Conservation (phyloP, 2,797 vertebrate species). For the Austrolebias charrua region DNA sequence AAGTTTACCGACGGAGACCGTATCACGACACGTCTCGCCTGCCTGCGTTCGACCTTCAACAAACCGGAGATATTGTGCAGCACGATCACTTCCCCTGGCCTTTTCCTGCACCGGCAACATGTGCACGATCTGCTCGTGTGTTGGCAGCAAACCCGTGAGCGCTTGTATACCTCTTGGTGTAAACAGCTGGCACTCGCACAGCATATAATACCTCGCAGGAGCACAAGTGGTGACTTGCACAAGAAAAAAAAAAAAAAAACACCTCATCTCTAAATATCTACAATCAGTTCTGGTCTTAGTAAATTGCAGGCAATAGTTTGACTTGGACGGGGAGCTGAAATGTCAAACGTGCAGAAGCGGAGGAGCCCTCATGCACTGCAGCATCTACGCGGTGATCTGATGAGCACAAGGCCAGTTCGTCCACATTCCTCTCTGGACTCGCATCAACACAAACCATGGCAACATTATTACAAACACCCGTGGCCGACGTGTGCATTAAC, state of each 20-base stretch:
- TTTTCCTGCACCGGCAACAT: conserved; percentile 63
- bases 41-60: conserved; percentile 49
- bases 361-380: conserved; percentile 45
- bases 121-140: conserved; percentile 59
- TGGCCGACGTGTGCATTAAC: conserved; percentile 8
- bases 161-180: conserved; percentile 59
- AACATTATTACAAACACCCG: conserved; percentile 65
- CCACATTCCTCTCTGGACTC: conserved; percentile 59
- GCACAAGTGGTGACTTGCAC: conserved; percentile 19
- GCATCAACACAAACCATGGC: conserved; percentile 61
- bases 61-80: conserved; percentile 62
- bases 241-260: not conserved
- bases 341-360: conserved; percentile 38
- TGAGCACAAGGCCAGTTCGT: conserved; percentile 58
- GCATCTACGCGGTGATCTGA: conserved; percentile 50
- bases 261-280: not conserved
- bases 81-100: conserved; percentile 59
- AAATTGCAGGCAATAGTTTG: not conserved
- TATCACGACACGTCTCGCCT: too few species aligned
- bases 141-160: conserved; percentile 63
- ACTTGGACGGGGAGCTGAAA: conserved; percentile 27
- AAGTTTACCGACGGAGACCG: too few species aligned
- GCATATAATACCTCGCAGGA: too few species aligned
- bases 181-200: conserved; percentile 37
- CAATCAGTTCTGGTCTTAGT: not conserved